Evolutionary conservation across 2,113 vertebrate species (phyloP), one percentile per base, ranked within the genome.

Genomic region (Helogale parvula): DNA sequence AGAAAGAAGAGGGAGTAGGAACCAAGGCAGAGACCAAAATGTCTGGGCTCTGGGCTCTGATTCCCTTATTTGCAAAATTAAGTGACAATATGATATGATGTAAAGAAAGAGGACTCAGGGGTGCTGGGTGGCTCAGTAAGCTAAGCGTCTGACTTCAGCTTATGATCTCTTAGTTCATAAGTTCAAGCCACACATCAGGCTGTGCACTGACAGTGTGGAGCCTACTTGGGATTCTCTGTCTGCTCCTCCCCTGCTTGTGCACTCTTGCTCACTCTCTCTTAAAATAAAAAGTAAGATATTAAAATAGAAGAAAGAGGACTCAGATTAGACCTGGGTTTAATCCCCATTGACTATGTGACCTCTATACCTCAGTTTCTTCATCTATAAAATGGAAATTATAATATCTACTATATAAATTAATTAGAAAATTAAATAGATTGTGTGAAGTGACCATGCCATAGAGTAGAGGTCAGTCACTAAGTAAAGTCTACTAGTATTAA

Each of bases 41-140:
- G 52, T 96, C 57, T 38, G 9, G 63, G 33, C 54, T 69, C 23
- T 76, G 60, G 19, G 33, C 68, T 87, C 91, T 52, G 71, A 33
- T 85, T 92, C 69, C 52, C 68, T 92, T 31, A 65, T 94, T 95
- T 92, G 38, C 54, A 68, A 82, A 87, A 76, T 84, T 50, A 94
- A 19, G 29, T 88, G 83, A n/a, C 7, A 81, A 57, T 10, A 31
- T 92, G 45, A 74, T 81, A 85, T 38, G 77, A 63, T 95, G 41
- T 69, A 86, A 65, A 72, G 82, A 83, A 84, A 90, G 38, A 66
- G 57, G 21, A 60, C 57, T 60, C 8, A 2, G 57, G 21, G 57
- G 21, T 60, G 57, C 57, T 60, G 21, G 57, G 21, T 60, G 57
- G 19, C 21, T 60, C 57, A 60, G 54, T 57, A 17, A 57, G 57